Percentiles rank a stretch among this genome's conserved stretches.
phyloP scores from a whole-genome alignment of 2,888 invertebrate species.

The Schrankia costaestrigalis region DNA sequence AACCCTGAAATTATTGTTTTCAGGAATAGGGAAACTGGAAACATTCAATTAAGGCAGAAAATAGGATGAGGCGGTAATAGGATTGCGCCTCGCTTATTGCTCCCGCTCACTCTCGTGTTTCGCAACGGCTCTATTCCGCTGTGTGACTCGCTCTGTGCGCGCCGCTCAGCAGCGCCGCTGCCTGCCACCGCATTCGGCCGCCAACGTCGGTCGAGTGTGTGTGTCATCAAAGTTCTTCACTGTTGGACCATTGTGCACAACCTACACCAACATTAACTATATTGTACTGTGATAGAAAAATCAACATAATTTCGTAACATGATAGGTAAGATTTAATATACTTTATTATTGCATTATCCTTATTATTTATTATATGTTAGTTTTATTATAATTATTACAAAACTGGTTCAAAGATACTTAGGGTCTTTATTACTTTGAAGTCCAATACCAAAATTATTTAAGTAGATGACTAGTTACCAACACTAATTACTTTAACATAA shows the following conservation, averaged over 20 bases:
- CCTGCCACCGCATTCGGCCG: conserved; percentile 64
- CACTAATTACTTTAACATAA: no score
- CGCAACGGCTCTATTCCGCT: conserved; percentile 18
- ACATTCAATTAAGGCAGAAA: no score
- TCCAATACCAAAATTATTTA: no score
- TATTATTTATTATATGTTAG: conserved; percentile 4
- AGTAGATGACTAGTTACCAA: no score
- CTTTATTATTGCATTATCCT: conserved; percentile 13
- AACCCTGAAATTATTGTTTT: no score
- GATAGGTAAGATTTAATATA: conserved; percentile 68
- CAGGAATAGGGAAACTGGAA: no score
- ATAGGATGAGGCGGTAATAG: no score
- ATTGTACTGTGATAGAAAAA: conserved; percentile 58
- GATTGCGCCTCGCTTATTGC: no score
- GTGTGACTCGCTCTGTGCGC: conserved; percentile 29
- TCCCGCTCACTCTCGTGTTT: conserved; percentile 24
- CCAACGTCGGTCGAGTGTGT: conserved; percentile 61
- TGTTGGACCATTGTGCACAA: conserved; percentile 57
- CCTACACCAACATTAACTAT: conserved; percentile 76
- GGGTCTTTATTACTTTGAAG: no score
- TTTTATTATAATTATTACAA: neutral
- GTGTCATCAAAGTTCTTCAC: conserved; percentile 38
- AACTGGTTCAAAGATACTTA: no score
- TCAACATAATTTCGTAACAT: conserved; percentile 60
- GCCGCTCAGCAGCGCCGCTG: conserved; percentile 13